Base-by-base conservation (phyloP, 2,888 invertebrate genomes). In the Pristionchus japonicus region DNA sequence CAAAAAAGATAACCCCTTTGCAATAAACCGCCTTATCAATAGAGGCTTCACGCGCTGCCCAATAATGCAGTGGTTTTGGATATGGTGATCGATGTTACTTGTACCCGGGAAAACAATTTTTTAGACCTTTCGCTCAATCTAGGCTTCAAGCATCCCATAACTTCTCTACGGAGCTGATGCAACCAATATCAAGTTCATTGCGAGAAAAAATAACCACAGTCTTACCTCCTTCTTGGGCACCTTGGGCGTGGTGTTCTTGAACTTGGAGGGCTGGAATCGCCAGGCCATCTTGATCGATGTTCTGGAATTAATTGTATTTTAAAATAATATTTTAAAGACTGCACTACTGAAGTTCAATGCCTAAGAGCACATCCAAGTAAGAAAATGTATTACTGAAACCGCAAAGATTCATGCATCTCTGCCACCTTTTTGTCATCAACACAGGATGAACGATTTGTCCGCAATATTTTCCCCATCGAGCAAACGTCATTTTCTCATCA, bases 231-330 rank as follows among this genome's bases (percentile, higher is more conserved):
- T 97, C 95, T 98, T 98, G 64, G 98, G 98, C 94, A 97, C 97
- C 94, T 98, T 97, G 74, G 98, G 98, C 92, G 97, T 97, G 91
- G 98, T 97, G 96, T 98, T 98, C 96, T 98, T 98, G 95, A 97
- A 98, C 95, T 98, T 98, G 90, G 98, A 98, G 95, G 97, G 97
- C 96, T 98, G 98, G 96, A 98, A 98, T 95, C 98, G 93, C 95
- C 95, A 95, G 47, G 95, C 94, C 95, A 95, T 83, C 52, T 77
- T 77, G 43, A n/a, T 11, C 47, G 37, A 37, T 74, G n/a, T 6
- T 47, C 40, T 77, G 77, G 43, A 77, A 70, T n/a, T n/a, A n/a
- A 9, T 37, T 57, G 3, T 0, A 34, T 15, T 34, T 67, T 34
- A 64, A 64, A 64, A 27, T 27, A 31, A 27, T n/a, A n/a, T n/a